Base-by-base conservation (phyloP, 2,888 invertebrate species). In the Tetheella fluctuosa region DNA sequence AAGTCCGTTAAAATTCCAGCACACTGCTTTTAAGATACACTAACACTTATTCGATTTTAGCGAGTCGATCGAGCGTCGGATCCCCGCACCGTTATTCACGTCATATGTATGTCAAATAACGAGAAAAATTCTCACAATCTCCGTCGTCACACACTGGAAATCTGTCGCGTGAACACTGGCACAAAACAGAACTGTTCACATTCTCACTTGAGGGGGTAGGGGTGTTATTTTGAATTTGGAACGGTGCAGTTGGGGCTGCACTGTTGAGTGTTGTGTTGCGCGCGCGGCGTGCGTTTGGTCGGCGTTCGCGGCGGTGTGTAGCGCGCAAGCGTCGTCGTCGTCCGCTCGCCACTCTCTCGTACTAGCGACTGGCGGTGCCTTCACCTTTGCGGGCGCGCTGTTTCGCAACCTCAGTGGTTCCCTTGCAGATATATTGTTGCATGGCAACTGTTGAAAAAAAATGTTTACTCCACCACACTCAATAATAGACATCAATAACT, bases 1-100 rank as follows among this genome's bases (percentile, higher is more conserved):
- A 90, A 91, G 85, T 92, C 92, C 92, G 91, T 90, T 90, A 89
- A 93, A 88, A 91, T 90, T 91, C 91, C 88, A 85, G 86, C 84
- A 87, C 89, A 90, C 86, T 81, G 84, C 81, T 86, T 84, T 82
- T 84, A 83, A 88, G 77, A 86, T 79, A 87, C 91, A 91, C 91
- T 87, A 88, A 86, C 91, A 91, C 91, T 91, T 55, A 55, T 55
- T 88, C 79, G 89, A 88, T 89, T 87, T 91, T 90, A 89, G 88
- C 90, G 83, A 90, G 85, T 86, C 88, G 88, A 90, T 89, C 85
- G 86, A 83, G 83, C 80, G 89, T 88, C 86, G 81, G 88, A 87
- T 83, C 85, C 82, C 81, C 77, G 84, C 89, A 90, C 91, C 89
- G 91, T 91, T 91, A 89, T 84, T 88, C 90, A 90, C 90, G 86